Percentiles rank a stretch among this genome's conserved stretches.
Evolutionary conservation across 2,113 vertebrate species (phyloP).

Genomic region (Coryphaenoides rupestris): DNA sequence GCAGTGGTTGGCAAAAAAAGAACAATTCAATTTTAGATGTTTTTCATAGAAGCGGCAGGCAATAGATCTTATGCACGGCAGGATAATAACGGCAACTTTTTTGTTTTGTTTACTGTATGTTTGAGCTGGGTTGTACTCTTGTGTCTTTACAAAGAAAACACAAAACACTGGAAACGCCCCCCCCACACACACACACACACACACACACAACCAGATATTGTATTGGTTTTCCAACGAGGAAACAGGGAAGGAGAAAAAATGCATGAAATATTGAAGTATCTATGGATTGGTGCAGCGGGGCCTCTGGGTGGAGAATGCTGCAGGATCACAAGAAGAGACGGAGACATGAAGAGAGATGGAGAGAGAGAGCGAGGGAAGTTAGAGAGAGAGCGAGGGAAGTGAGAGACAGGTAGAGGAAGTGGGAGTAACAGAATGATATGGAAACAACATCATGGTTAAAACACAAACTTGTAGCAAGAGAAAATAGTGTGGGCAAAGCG

Average conservation of each 20-base stretch:
- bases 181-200: neutral
- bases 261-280: slow-evolving; percentile 36
- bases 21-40: neutral
- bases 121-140: no score
- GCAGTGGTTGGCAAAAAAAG: slow-evolving; percentile 2
- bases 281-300: slow-evolving; percentile 10
- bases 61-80: neutral
- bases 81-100: no score
- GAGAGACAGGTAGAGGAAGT: neutral
- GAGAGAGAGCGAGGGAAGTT: neutral
- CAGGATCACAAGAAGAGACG: neutral
- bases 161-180: no score
- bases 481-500: no score
- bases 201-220: neutral
- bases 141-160: no score
- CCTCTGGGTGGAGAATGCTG: neutral
- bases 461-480: neutral
- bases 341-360: slow-evolving; percentile 5
- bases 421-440: neutral
- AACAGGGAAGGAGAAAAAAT: slow-evolving; percentile 1
- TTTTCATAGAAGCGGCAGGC: neutral
- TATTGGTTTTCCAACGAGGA: neutral
- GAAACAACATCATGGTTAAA: neutral
- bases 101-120: no score
- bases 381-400: neutral